A percentile compares a stretch with the other conserved stretches of the same genome.
Evolutionary conservation across 2,113 vertebrate species (phyloP).

Genomic region (Alligator mississippiensis): DNA sequence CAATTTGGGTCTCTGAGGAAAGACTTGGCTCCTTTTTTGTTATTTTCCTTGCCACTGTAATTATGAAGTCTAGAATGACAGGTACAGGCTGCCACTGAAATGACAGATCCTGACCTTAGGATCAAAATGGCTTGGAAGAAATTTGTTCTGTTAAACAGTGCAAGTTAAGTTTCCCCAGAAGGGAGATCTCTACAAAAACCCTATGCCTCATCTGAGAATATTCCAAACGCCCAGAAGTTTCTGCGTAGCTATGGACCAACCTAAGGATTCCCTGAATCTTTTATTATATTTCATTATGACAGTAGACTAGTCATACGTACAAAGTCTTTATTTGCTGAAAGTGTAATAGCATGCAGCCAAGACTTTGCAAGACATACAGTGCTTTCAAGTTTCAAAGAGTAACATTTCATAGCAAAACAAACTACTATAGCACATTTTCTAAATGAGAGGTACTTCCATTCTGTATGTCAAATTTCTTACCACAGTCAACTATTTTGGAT

Average conservation of each 20-base stretch:
- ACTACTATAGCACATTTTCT: background rate
- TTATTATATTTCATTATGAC: background rate
- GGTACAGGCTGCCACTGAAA: background rate
- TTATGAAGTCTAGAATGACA: background rate
- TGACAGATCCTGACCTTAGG: background rate
- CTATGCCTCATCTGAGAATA: background rate
- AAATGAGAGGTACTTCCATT: background rate
- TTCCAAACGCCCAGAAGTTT: background rate
- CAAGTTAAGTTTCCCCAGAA: background rate
- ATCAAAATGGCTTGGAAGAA: background rate
- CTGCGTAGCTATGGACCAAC: fast-evolving
- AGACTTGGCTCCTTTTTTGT: background rate
- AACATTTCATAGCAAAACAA: background rate
- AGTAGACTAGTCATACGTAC: background rate
- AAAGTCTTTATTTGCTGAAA: background rate
- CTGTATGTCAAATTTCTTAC: background rate
- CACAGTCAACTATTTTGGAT: background rate
- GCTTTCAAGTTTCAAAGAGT: background rate
- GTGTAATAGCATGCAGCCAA: background rate
- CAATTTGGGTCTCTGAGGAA: background rate
- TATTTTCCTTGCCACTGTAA: background rate
- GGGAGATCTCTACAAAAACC: background rate
- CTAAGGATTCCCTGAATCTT: background rate
- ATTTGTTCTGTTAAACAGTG: background rate
- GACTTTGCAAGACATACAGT: background rate